Base-by-base conservation (phyloP, 2,113 vertebrate species). In the Ceyx cyanopectus region DNA sequence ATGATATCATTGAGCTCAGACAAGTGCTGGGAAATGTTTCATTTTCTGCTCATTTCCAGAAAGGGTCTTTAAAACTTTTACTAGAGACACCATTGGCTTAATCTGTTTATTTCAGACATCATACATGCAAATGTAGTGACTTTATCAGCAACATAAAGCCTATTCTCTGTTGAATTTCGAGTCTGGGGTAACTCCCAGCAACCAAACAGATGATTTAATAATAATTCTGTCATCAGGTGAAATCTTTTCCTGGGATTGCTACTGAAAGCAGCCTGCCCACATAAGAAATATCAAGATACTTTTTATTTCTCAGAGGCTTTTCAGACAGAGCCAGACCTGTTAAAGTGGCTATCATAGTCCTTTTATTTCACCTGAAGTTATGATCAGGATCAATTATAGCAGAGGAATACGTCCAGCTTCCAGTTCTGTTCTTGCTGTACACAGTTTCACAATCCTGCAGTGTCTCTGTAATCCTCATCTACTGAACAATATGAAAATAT, bases 141-240 rank as follows among this genome's bases (percentile, higher is more conserved):
- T 89, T 94, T 90, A 95, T 91, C 92, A 92, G 72, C 2, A 0
- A 91, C 56, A 34, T 79, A 87, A 87, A 85, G 43, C 78, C 56
- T 91, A 23, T 88, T 79, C 83, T 79, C 89, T 89, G 46, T 74
- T 92, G 63, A 82, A 89, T 92, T 93, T 94, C 68, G 81, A 92
- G 78, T 74, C 81, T 92, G 32, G 40, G 89, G 85, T 95, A 93
- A 92, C 94, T 93, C 92, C 85, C 92, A 93, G 92, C 93, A 95
- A 89, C 78, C 17, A 83, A 89, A 96, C 74, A 85, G 50, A 79
- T 40, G 76, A 91, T 92, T 95, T 91, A 94, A 94, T 89, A 95
- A 93, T 94, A 92, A 93, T 89, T 93, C 89, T 95, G 91, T 94
- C 95, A 93, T 92, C 91, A 91, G 89, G 46, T 87, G 72, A 92